Conservation (phyloP, 1,140 invertebrate genomes). For the Mizuhopecten yessoensis region DNA sequence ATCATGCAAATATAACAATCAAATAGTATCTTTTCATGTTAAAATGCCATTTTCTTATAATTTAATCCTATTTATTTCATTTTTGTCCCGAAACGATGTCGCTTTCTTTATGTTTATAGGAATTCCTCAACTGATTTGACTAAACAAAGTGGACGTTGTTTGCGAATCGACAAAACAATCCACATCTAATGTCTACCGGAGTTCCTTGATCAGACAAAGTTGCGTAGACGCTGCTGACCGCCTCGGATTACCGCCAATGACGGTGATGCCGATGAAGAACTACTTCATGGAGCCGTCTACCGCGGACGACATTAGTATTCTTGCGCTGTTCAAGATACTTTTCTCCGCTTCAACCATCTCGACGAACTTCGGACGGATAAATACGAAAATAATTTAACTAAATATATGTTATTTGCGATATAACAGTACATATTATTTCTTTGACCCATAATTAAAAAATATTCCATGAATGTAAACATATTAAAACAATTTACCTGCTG, state of each 20-base stretch:
- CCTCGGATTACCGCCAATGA: slow-evolving; percentile 47
- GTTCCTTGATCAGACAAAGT: slow-evolving; percentile 40
- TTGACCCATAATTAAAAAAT: too few relatives aligned
- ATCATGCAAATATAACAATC: too few relatives aligned
- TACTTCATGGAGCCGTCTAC: slow-evolving; percentile 41
- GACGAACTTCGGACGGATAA: slow-evolving; percentile 48
- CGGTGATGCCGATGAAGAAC: slow-evolving; percentile 57
- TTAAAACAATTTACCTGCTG: too few relatives aligned
- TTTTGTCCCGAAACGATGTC: too few relatives aligned
- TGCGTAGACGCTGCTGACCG: slow-evolving; percentile 47
- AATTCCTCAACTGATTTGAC: slow-evolving; percentile 56
- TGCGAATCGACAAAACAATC: background rate
- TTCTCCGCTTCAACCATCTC: slow-evolving; percentile 42
- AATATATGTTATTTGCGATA: too few relatives aligned
- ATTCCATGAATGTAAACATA: too few relatives aligned
- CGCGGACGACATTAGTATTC: slow-evolving; percentile 42
- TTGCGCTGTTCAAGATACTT: slow-evolving; percentile 60
- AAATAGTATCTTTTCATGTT: too few relatives aligned
- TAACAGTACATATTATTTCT: too few relatives aligned
- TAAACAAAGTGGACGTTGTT: slow-evolving; percentile 54
- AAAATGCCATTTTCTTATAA: too few relatives aligned
- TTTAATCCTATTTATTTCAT: too few relatives aligned
- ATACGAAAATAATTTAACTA: background rate
- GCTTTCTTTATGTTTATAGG: too few relatives aligned
- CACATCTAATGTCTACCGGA: slow-evolving; percentile 26